phyloP scores from a whole-genome alignment of 2,113 vertebrate genomes.

The Poeciliopsis turrubarensis region DNA sequence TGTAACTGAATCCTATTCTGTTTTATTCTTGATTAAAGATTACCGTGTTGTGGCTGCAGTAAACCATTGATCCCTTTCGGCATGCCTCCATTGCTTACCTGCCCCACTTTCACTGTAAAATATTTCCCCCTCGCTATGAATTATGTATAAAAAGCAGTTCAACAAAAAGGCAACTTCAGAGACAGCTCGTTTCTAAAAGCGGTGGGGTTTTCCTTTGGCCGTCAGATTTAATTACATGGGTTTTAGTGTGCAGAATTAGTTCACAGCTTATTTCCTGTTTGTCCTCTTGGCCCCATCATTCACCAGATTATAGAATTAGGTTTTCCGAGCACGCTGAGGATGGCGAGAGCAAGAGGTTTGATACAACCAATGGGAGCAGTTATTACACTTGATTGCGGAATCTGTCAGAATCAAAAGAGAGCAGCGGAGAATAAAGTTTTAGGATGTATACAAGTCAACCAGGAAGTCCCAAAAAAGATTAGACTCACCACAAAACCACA shows the following conservation, averaged over 20 bases:
- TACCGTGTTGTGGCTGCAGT: slow-evolving; percentile 24
- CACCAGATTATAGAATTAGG: slow-evolving; percentile 71
- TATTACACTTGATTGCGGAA: slow-evolving; percentile 60
- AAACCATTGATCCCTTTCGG: slow-evolving; percentile 26
- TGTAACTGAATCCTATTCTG: not conserved
- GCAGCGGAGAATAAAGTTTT: slow-evolving; percentile 50
- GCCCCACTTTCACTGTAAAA: slow-evolving; percentile 26
- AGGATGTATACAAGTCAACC: slow-evolving; percentile 40
- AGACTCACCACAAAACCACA: slow-evolving; percentile 7
- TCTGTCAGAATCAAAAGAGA: slow-evolving; percentile 61
- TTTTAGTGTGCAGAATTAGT: slow-evolving; percentile 58
- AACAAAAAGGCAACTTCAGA: slow-evolving; percentile 34
- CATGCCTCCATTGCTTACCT: slow-evolving; percentile 18
- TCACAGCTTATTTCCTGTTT: slow-evolving; percentile 64
- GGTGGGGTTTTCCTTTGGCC: slow-evolving; percentile 37
- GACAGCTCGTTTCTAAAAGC: slow-evolving; percentile 46
- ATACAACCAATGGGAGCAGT: slow-evolving; percentile 61
- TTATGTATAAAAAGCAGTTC: slow-evolving; percentile 16
- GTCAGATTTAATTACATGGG: slow-evolving; percentile 70
- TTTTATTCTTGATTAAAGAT: slow-evolving; percentile 23
- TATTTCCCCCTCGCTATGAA: slow-evolving; percentile 18
- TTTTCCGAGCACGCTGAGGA: slow-evolving; percentile 60
- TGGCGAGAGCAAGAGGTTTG: slow-evolving; percentile 44
- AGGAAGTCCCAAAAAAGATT: slow-evolving; percentile 15
- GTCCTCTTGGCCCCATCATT: slow-evolving; percentile 70